These are phyloP conservation scores for Eretmochelys imbricata DNA, from an alignment of 2,113 vertebrate species.

Conservation along the genomic window DNA sequence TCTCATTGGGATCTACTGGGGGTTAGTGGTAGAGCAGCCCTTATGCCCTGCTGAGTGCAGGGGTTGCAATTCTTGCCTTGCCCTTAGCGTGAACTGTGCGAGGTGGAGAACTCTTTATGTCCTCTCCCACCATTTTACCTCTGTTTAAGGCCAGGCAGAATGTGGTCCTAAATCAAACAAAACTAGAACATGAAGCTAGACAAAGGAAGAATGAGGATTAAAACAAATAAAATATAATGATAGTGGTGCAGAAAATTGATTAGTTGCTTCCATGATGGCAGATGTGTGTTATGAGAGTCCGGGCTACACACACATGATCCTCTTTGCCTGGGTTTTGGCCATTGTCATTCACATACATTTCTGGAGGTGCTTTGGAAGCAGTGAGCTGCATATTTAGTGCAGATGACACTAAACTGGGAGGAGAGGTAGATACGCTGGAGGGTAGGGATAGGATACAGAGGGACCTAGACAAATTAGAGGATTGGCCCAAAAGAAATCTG, in stretches of 20 bases:
- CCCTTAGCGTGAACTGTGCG: neutral
- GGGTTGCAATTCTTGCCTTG: fast-evolving
- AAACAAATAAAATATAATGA: neutral
- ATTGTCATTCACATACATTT: conserved; percentile 5
- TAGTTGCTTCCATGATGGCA: neutral
- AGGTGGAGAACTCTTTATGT: neutral
- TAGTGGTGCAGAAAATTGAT: neutral
- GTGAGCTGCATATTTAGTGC: neutral
- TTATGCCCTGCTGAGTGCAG: neutral
- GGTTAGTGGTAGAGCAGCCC: neutral
- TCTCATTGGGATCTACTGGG: neutral
- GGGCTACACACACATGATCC: neutral
- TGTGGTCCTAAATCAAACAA: neutral
- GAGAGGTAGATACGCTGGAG: no score
- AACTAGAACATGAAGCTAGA: neutral
- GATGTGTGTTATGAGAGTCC: neutral
- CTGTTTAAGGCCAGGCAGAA: neutral
- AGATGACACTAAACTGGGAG: no score
- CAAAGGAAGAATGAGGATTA: neutral
- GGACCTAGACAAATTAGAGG: no score
- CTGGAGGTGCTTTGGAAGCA: neutral
- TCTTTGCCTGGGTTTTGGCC: conserved; percentile 33
- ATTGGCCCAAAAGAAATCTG: no score
- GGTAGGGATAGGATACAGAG: no score
- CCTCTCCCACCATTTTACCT: neutral